Base-by-base conservation (phyloP, 2,888 invertebrate species). In the Hermaeophaga mercurialis region DNA sequence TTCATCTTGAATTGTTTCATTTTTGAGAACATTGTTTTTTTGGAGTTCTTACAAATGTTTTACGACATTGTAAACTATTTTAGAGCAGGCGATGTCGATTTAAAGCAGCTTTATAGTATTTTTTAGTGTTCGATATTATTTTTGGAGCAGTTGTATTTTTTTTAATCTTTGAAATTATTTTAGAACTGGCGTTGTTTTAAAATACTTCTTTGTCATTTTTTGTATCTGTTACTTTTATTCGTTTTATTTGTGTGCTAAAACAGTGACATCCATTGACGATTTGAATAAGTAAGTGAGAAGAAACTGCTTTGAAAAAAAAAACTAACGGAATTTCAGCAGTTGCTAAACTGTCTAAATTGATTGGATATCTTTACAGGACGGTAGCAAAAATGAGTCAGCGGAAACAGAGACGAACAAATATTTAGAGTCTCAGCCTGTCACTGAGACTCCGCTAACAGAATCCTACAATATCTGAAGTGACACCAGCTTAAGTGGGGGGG, bases 311-410 rank as follows among this genome's bases (percentile, higher is more conserved):
- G 59, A 58, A 47, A 11, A 31, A 24, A 39, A 22, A 14, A 19
- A 56, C 33, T 24, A 34, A 26, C 17, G 33, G 39, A 53, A 52
- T 33, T 49, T 62, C 57, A 57, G 46, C 58, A 52, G 58, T 62
- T 55, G 46, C 53, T 59, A 49, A 48, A 59, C 45, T 52, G 41
- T 64, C 69, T 66, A 71, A 70, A 71, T 70, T 67, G 56, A 64
- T 70, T 74, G 75, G 74, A 71, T 77, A 73, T 78, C 73, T 77
- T 80, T 80, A 73, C 79, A 80, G 80, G 80, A 78, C 70, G 74
- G 77, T 75, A 78, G 74, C 74, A 78, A 79, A 79, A 69, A 65
- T 60, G 68, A 66, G 53, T 75, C 77, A 74, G 74, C 77, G 74
- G 75, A 77, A 77, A 78, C 78, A 68, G 76, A 75, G 73, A 70